phyloP scores from a whole-genome alignment of 2,113 vertebrate species.

The Paralichthys olivaceus region DNA sequence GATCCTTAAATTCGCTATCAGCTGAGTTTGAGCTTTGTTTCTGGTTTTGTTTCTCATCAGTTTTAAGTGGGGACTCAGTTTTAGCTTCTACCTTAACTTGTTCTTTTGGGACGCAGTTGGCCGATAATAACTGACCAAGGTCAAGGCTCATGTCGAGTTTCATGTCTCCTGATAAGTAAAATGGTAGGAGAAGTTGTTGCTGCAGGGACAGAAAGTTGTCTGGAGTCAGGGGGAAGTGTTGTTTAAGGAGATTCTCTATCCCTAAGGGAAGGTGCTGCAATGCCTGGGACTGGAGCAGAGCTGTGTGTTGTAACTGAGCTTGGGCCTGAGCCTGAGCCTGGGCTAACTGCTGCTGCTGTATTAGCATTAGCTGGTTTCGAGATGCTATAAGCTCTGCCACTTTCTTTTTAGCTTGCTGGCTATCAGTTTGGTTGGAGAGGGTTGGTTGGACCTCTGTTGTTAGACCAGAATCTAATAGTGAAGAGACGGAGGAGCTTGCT shows the following conservation, averaged over 20 bases:
- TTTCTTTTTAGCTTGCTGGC: conserved; percentile 89
- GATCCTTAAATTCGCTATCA: conserved; percentile 37
- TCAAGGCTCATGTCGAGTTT: conserved; percentile 90
- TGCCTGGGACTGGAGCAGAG: conserved; percentile 94
- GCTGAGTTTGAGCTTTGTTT: conserved; percentile 46
- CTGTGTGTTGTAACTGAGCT: conserved; percentile 94
- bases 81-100: conserved; percentile 56
- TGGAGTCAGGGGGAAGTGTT: conserved; percentile 79
- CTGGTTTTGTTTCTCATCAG: conserved; percentile 54
- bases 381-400: conserved; percentile 92
- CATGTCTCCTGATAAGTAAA: conserved; percentile 97
- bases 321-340: conserved; percentile 88
- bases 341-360: conserved; percentile 82
- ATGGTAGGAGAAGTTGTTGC: conserved; percentile 95
- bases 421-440: conserved; percentile 81
- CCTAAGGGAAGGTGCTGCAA: conserved; percentile 94
- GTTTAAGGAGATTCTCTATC: conserved; percentile 89
- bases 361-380: conserved; percentile 86
- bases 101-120: conserved; percentile 76
- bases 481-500: conserved; percentile 47
- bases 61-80: conserved; percentile 34
- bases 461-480: conserved; percentile 30
- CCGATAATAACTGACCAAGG: conserved; percentile 79
- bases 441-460: conserved; percentile 60
- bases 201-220: conserved; percentile 83